These are phyloP conservation scores for Agelas oroides DNA, from an alignment of 37 sponge, comb jelly and placozoan genomes.

Conservation along the genomic window DNA sequence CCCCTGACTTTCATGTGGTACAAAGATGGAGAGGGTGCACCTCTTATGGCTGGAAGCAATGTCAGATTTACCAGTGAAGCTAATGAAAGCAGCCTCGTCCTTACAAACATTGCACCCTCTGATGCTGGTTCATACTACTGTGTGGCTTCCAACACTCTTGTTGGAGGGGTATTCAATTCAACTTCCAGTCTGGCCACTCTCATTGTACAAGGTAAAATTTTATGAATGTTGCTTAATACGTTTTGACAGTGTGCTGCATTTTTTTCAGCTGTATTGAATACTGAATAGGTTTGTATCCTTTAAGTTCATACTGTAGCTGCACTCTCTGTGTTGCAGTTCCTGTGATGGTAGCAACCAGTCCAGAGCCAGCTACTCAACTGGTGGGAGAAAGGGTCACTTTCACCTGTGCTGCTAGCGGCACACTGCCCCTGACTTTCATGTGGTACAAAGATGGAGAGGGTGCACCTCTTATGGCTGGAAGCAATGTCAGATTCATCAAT, in stretches of 20 bases:
- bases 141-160: constrained; percentile 3
- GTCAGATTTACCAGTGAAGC: background rate
- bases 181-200: too few species aligned
- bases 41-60: background rate
- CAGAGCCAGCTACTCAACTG: too few species aligned
- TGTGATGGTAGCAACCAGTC: too few species aligned
- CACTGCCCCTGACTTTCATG: constrained; percentile 18
- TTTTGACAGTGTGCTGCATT: too few species aligned
- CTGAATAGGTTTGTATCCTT: too few species aligned
- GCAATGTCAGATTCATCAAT: background rate
- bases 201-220: background rate
- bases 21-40: background rate
- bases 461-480: background rate
- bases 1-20: background rate
- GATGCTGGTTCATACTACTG: constrained; percentile 27
- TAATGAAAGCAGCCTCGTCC: background rate
- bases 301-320: too few species aligned
- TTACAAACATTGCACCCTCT: constrained; percentile 13
- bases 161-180: background rate
- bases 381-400: constrained; percentile 1
- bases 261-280: too few species aligned
- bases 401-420: constrained; percentile 28
- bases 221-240: too few species aligned
- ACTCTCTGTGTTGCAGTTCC: too few species aligned
- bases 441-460: constrained; percentile 26